phyloP scores from a whole-genome alignment of 1,140 invertebrate genomes.

The Geopemphigus sp. region DNA sequence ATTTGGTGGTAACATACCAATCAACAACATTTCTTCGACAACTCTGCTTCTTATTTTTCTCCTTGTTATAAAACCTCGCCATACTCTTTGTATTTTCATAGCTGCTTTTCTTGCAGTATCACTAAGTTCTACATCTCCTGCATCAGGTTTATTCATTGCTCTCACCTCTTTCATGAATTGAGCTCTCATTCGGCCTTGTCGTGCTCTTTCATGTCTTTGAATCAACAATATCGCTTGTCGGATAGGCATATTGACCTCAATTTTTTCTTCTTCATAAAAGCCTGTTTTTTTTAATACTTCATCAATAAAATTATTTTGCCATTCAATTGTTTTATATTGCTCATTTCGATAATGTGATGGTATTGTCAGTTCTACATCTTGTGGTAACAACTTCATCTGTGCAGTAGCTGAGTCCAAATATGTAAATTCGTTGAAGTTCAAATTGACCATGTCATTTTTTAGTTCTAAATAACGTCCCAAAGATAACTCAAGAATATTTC shows the following conservation, averaged over 20 bases:
- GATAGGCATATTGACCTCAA: constrained; percentile 65
- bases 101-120: constrained; percentile 63
- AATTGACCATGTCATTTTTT: constrained; percentile 80
- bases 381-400: constrained; percentile 61
- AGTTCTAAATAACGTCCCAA: constrained; percentile 74
- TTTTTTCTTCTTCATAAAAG: constrained; percentile 63
- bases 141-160: constrained; percentile 56
- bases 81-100: constrained; percentile 76
- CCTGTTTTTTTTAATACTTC: constrained; percentile 67
- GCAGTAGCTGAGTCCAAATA: constrained; percentile 78
- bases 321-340: constrained; percentile 62
- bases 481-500: constrained; percentile 73
- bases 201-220: constrained; percentile 84
- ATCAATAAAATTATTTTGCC: constrained; percentile 64
- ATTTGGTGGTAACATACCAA: constrained; percentile 64
- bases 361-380: constrained; percentile 57
- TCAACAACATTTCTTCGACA: constrained; percentile 80
- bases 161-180: constrained; percentile 90
- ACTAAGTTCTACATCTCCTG: constrained; percentile 57
- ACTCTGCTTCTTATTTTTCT: constrained; percentile 68
- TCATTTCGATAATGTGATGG: constrained; percentile 71
- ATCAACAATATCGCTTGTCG: constrained; percentile 81
- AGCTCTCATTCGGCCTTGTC: constrained; percentile 74
- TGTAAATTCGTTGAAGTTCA: constrained; percentile 81
- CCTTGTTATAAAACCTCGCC: constrained; percentile 75